Evolutionary conservation across 2,888 invertebrate species (phyloP), one percentile per base, ranked within the genome.

Genomic region (Proisotoma minuta): DNA sequence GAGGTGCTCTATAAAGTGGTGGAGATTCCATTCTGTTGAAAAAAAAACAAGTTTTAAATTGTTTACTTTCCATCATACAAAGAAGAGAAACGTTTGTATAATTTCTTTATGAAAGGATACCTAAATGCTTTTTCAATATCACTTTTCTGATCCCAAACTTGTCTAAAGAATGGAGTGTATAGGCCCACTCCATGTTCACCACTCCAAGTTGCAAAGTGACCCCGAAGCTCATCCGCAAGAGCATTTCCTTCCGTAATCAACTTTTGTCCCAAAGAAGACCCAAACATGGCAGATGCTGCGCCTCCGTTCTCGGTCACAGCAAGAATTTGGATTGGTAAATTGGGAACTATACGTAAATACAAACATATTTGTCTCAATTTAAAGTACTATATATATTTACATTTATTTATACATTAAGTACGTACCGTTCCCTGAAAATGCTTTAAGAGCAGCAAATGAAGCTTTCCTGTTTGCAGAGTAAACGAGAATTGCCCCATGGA

Each of bases 401-500:
- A n/a, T n/a, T n/a, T n/a, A n/a, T n/a, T n/a, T n/a, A n/a, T n/a
- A n/a, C n/a, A n/a, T n/a, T n/a, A n/a, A n/a, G n/a, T n/a, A n/a
- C n/a, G n/a, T n/a, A n/a, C n/a, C 90, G 82, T 91, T 91, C 83
- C 89, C 89, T 20, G 92, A 91, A 80, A 94, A 93, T 57, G 94
- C 90, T 77, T 93, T 94, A 78, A 97, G 82, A 47, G 93, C 94
- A 3, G 93, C 89, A 71, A 96, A 83, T 12, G 95, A 96, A 26
- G 96, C 95, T 84, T 91, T 91, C 77, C 96, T 84, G 79, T 94
- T 93, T 8, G 94, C 89, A 0, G 95, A 96, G 78, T 93, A 97
- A 64, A 95, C 91, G 69, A 96, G 84, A 75, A 97, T 91, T 77
- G 93, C 94, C 26, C 96, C 97, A 77, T 97, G 96, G 69, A 93